Base-by-base conservation (phyloP, 2,888 invertebrate species). In the Terebella lapidaria region DNA sequence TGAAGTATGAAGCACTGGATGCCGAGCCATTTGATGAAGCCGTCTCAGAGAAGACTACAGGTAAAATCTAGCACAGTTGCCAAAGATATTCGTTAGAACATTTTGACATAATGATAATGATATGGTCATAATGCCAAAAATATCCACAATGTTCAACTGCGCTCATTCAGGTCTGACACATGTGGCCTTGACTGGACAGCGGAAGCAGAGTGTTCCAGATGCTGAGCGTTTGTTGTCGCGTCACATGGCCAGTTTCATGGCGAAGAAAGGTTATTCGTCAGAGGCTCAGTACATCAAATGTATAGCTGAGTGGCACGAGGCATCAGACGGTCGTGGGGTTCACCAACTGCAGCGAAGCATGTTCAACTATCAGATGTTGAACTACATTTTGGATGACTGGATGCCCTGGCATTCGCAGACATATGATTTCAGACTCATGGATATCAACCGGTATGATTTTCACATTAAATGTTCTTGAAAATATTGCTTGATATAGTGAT, bases 131-230 rank as follows among this genome's bases (percentile, higher is more conserved):
- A n/a, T n/a, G n/a, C n/a, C n/a, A n/a, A n/a, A n/a, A n/a, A n/a
- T n/a, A n/a, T n/a, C n/a, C n/a, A n/a, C n/a, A n/a, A n/a, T n/a
- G n/a, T n/a, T n/a, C n/a, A n/a, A n/a, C n/a, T n/a, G n/a, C n/a
- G n/a, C n/a, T n/a, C n/a, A n/a, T n/a, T n/a, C 30, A 30, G 51
- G 57, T 18, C 42, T 57, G 52, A 53, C 57, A 2, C 42, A 52
- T 35, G 57, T 52, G 29, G 57, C 57, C 2, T 35, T 57, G 2
- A 35, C 30, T 2, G 57, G 57, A 20, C 29, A 18, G 4, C 3
- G 57, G 30, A 57, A 57, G 29, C 57, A 57, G 26, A 29, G 29
- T 18, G 57, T 57, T 10, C 30, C 29, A 29, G 57, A 57, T 57
- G 57, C 57, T 2, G 57, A 57, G 24, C 2, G 25, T 2, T 52